Percentiles rank a stretch among this genome's conserved stretches.
phyloP scores from a whole-genome alignment of 2,888 invertebrate genomes.

The Standfussiana lucernea region DNA sequence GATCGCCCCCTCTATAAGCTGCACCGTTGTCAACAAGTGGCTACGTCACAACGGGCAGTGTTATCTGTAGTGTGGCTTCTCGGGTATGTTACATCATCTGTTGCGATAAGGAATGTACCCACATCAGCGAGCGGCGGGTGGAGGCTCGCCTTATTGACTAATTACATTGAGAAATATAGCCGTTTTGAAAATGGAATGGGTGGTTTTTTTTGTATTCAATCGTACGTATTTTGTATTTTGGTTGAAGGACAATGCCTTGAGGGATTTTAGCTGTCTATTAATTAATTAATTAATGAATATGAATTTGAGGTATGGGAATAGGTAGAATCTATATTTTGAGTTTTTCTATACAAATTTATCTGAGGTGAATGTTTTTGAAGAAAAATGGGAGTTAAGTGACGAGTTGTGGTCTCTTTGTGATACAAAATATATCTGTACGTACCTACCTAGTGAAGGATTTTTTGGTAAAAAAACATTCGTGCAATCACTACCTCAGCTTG shows the following conservation, averaged over 20 bases:
- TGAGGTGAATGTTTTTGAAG: background rate
- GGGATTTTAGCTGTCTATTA: too few relatives aligned
- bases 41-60: conserved; percentile 34
- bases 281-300: too few relatives aligned
- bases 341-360: too few relatives aligned
- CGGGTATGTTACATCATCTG: conserved; percentile 51
- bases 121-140: conserved; percentile 1
- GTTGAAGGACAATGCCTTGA: background rate
- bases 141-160: conserved; percentile 48
- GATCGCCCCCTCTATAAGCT: conserved; percentile 10
- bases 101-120: conserved; percentile 5
- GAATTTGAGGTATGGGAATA: too few relatives aligned
- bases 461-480: too few relatives aligned
- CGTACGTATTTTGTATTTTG: background rate
- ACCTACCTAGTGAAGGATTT: too few relatives aligned
- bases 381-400: background rate
- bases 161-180: background rate
- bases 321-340: too few relatives aligned
- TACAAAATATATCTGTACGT: background rate
- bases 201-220: background rate
- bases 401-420: background rate
- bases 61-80: conserved; percentile 33
- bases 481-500: background rate
- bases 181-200: background rate
- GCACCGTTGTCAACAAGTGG: conserved; percentile 42